Conservation (phyloP, 2,888 invertebrate genomes). For the Sphaerolaimus hirsutus region DNA sequence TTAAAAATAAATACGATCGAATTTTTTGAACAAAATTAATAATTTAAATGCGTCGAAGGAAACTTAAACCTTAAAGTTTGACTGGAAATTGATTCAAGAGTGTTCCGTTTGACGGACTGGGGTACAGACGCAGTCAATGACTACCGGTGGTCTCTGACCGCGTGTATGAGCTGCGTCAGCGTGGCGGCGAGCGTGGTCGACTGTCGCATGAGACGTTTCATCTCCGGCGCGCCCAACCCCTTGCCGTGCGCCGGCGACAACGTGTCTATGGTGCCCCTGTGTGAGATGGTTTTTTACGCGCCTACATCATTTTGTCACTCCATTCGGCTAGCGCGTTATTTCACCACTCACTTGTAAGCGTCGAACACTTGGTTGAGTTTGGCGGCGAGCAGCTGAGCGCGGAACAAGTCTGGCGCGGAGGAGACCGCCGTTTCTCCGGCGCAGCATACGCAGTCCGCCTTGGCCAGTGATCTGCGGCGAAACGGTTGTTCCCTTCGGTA, state of each 20-base stretch:
- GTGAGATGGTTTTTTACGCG: too few species aligned
- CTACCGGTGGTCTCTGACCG: too few species aligned
- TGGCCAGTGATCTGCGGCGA: not conserved
- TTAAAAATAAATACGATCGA: too few species aligned
- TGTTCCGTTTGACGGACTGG: too few species aligned
- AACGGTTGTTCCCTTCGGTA: too few species aligned
- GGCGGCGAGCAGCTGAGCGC: not conserved
- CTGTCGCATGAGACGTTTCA: conserved; percentile 9
- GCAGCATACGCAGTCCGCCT: not conserved
- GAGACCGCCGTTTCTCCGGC: not conserved
- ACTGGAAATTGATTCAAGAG: too few species aligned
- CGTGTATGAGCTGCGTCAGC: conserved; percentile 10
- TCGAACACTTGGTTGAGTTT: not conserved
- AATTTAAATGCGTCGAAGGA: too few species aligned
- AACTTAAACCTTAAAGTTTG: too few species aligned
- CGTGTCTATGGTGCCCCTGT: not conserved
- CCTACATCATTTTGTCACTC: not conserved
- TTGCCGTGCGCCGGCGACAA: not conserved
- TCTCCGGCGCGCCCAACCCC: conserved; percentile 2
- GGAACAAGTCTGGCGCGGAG: not conserved
- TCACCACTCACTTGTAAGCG: not conserved
- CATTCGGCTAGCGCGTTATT: too few species aligned
- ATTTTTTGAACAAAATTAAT: too few species aligned
- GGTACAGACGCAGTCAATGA: too few species aligned
- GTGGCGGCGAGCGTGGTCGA: conserved; percentile 11